Conservation (phyloP, 2,797 vertebrate species). For the Zonotrichia albicollis region DNA sequence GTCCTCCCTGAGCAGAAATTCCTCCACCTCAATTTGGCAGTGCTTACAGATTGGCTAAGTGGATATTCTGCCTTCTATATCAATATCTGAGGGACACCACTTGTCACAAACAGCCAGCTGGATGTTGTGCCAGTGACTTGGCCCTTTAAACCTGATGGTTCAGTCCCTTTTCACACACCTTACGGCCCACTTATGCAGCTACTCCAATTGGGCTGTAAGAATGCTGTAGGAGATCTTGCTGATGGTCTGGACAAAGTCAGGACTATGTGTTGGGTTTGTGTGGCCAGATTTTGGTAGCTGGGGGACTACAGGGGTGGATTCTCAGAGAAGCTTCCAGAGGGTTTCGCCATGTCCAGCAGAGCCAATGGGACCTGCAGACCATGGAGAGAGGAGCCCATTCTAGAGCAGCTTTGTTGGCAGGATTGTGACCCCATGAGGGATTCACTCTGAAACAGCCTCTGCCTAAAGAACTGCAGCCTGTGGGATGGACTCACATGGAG, state of each 20-base stretch:
- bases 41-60: not conserved
- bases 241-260: not conserved
- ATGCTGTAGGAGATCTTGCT: not conserved
- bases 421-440: not conserved
- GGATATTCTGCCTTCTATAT: not conserved
- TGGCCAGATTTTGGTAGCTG: not conserved
- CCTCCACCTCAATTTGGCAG: not conserved
- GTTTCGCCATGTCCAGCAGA: not conserved
- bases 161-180: not conserved
- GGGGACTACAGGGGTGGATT: not conserved
- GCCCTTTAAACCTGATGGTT: not conserved
- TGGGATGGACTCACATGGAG: not conserved
- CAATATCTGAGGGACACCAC: not conserved
- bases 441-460: not conserved
- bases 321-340: not conserved
- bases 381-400: rapidly evolving
- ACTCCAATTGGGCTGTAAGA: not conserved
- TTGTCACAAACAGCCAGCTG: not conserved
- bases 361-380: not conserved
- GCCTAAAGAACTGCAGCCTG: not conserved
- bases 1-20: not conserved
- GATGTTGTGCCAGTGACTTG: not conserved
- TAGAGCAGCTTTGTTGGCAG: not conserved
- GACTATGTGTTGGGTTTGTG: not conserved
- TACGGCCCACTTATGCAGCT: not conserved